Base-by-base conservation (phyloP, 2,797 vertebrate genomes). In the Xenopus petersii region DNA sequence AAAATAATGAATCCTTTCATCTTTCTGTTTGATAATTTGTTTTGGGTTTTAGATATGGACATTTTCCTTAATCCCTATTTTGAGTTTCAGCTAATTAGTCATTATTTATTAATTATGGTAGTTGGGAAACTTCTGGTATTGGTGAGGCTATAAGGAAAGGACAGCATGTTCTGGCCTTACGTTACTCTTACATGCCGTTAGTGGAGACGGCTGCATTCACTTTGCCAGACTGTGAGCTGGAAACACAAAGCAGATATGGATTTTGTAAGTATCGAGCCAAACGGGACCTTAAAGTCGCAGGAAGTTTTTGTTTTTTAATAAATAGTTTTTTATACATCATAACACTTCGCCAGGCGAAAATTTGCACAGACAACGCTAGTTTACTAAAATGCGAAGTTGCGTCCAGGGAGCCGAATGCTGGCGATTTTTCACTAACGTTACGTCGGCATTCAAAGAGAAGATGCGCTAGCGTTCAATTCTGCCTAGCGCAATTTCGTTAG, bases 81-180 rank as follows among this genome's bases (percentile, higher is more conserved):
- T 73, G 64, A 69, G 68, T 78, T 62, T 42, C 59, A 63, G 70
- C 70, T 73, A 78, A 78, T 73, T 78, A 73, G 64, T 61, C 75
- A 64, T 78, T 78, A 64, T 64, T 69, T 73, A 67, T 64, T 77
- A 72, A 77, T 73, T 77, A 73, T 60, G 51, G 75, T 12, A 42
- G 17, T 42, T 60, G 64, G 75, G 75, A 73, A 78, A 68, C 48
- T 21, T 64, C 64, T 78, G 70, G 70, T 68, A 42, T 64, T 48
- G 48, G 13, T 59, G 73, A 58, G 66, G 33, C 66, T 15, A 68
- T 24, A 70, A 70, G 67, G 63, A 36, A 68, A 58, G 70, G 70
- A 78, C 75, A 69, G 12, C 65, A 51, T 65, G 66, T 73, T 69
- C 75, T 17, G 65, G 65, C 65, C 70, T 61, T 67, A 58, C 24